Evolutionary conservation across 2,888 invertebrate genomes (phyloP), one percentile per base, ranked within the genome.

Genomic region (Xanthia togata): DNA sequence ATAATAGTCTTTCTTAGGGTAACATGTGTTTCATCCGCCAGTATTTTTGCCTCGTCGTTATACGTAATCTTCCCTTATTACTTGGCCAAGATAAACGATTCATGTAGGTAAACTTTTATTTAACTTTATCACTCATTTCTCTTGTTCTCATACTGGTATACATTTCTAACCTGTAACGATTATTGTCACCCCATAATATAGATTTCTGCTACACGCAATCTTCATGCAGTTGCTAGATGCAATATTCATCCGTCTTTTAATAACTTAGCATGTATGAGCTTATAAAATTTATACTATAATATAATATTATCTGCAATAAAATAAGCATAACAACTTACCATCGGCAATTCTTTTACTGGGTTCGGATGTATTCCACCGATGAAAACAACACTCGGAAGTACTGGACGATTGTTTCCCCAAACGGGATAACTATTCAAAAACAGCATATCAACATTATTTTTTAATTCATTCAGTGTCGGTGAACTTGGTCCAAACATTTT

Each of bases 381-480:
- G 63, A n/a, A 53, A 68, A 68, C 17, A n/a, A 68, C 35, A 35
- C 35, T 50, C n/a, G 67, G n/a, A 9, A 95, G 92, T 12, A 93
- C 86, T 4, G 96, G 96, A n/a, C 93, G 87, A 70, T 92, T 91
- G 0, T 82, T 86, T 41, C 90, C 91, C 88, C 93, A 93, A 11
- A 93, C 79, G 0, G 93, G 92, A 88, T 96, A 92, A 4, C 90
- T 86, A 82, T 96, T 96, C 2, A 95, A 67, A 79, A 96, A 92
- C 26, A 96, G 65, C 89, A 96, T 87, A 68, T 93, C 92, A 23
- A 94, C 88, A 71, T 91, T 91, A 31, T 90, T 84, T n/a, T 69
- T 73, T 41, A 92, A 81, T 67, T 89, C 88, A 17, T 41, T 78
- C 1, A 91, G 17, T 8, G 76, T 44, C 2, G 91, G 91, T 6